Evolutionary conservation across 2,888 invertebrate species (phyloP), one percentile per base, ranked within the genome.

Genomic region (Bellardia pandia): DNA sequence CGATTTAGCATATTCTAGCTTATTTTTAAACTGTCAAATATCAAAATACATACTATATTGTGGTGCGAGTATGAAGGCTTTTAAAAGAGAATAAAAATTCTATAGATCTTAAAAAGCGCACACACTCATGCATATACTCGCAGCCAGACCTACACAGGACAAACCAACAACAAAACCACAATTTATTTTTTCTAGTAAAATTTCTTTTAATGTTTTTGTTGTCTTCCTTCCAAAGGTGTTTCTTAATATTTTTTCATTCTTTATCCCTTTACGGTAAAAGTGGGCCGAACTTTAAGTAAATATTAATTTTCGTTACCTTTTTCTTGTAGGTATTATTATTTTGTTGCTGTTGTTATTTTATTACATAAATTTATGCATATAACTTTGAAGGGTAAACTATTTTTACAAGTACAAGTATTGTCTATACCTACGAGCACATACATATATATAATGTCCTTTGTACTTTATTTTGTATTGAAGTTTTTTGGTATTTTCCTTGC

Each of bases 351-450:
- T 56, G 66, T 68, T 68, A 30, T 33, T 33, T 37, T 37, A 37
- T 37, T 5, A 37, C 23, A 37, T 37, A 37, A 60, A 45, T 45
- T 8, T 13, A 13, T 45, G 11, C 4, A 9, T 78, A 60, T 62
- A 71, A 30, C 48, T 81, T 74, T 72, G 58, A 72, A 78, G 84
- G 84, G 11, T 84, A 76, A 82, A 75, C 66, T 75, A 75, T 68
- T 75, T 74, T 79, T 40, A 42, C 45, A 7, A 64, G 37, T n/a
- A 64, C 68, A 51, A 69, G 4, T 69, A 33, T 71, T 83, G 62
- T 76, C 23, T 23, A 23, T 23, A 23, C 23, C 23, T 23, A 23
- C 23, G 23, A 23, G 23, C 1, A 23, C 23, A 23, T 23, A 23
- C 23, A 23, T 37, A 5, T 82, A 37, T 33, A 11, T 64, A 58